A percentile compares a stretch with the other conserved stretches of the same genome.
Conservation (phyloP, 1,140 invertebrate genomes). For the Carposina sasakii region DNA sequence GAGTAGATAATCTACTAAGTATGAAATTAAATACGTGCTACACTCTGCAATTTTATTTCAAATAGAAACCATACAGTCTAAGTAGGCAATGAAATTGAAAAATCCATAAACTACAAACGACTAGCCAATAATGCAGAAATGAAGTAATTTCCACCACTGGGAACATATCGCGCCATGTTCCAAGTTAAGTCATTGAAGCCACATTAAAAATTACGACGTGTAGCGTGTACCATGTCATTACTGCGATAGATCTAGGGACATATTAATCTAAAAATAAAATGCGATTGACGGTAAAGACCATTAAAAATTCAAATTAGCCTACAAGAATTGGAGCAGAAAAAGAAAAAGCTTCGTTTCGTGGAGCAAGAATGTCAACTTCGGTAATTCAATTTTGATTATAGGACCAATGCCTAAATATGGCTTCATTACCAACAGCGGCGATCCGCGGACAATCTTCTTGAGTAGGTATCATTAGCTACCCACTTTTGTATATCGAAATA, state of each 20-base stretch:
- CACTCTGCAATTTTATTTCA: no score
- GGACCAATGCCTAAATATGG: constrained; percentile 65
- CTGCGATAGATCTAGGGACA: constrained; percentile 19
- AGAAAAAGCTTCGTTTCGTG: constrained; percentile 51
- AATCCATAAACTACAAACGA: no score
- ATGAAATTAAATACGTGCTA: no score
- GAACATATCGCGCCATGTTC: no score
- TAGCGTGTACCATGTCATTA: constrained; percentile 17
- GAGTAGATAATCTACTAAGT: no score
- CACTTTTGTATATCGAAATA: constrained; percentile 52
- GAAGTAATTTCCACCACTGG: no score
- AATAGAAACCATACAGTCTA: no score
- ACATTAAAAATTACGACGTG: no score
- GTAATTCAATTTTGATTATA: constrained; percentile 73
- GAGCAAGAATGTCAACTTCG: constrained; percentile 64
- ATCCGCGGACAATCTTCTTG: constrained; percentile 65
- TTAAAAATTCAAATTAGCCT: constrained; percentile 63
- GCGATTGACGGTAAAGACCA: constrained; percentile 32
- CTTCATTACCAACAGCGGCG: constrained; percentile 61
- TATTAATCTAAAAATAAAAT: constrained; percentile 36
- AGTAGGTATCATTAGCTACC: constrained; percentile 64
- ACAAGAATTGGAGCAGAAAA: constrained; percentile 65
- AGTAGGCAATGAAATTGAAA: no score
- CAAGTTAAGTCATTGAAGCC: no score
- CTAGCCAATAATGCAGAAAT: no score